Percentiles rank a stretch among this genome's conserved stretches.
phyloP scores from a whole-genome alignment of 2,797 vertebrate genomes.

The Sternarchorhynchus goeldii region DNA sequence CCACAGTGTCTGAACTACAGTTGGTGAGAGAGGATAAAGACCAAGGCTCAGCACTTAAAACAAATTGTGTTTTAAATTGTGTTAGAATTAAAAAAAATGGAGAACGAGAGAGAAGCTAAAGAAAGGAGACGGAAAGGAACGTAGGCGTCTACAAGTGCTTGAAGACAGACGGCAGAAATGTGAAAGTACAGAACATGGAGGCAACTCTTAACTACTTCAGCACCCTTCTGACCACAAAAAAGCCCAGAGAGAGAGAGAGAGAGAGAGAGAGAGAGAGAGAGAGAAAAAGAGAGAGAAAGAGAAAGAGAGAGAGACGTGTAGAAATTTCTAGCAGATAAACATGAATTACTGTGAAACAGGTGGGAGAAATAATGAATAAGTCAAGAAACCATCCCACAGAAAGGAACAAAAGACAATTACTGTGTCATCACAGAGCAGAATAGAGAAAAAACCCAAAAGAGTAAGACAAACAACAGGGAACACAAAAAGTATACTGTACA shows the following conservation, averaged over 20 bases:
- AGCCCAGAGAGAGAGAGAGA: too few relatives aligned
- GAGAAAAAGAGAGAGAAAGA: too few relatives aligned
- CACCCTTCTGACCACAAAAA: neutral
- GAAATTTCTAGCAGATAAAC: neutral
- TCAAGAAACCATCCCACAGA: neutral
- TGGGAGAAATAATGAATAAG: neutral
- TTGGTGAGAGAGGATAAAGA: too few relatives aligned
- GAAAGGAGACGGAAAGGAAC: neutral
- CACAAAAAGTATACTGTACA: neutral
- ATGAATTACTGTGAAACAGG: neutral
- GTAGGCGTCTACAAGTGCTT: neutral
- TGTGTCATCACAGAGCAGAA: constrained; percentile 2
- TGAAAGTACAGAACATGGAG: neutral
- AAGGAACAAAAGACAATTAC: neutral
- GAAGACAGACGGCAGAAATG: neutral
- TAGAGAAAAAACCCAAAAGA: neutral
- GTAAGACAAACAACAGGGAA: too few relatives aligned
- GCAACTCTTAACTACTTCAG: neutral
- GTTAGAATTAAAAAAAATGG: too few relatives aligned
- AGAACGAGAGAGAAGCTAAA: too few relatives aligned
- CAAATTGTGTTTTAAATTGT: too few relatives aligned
- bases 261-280: too few relatives aligned
- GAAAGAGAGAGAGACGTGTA: too few relatives aligned
- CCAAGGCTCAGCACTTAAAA: too few relatives aligned
- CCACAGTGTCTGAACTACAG: too few relatives aligned